Evolutionary conservation across 2,888 invertebrate genomes (phyloP).

Genomic region (Helobdella robusta): DNA sequence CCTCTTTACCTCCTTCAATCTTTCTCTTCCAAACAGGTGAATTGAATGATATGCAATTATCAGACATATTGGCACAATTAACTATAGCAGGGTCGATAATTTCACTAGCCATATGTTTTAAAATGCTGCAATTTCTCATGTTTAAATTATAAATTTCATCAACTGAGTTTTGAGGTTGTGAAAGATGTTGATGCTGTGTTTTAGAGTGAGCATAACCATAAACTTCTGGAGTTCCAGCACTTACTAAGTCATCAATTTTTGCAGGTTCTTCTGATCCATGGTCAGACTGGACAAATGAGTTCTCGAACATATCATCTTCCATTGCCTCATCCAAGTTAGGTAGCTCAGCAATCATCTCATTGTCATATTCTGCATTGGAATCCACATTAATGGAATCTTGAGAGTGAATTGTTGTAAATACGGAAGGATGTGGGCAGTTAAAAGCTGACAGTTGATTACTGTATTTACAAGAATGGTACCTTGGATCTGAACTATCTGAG

Average conservation of each 20-base stretch:
- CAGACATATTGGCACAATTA: too few relatives aligned
- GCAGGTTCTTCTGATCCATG: background rate
- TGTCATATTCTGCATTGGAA: slow-evolving; percentile 19
- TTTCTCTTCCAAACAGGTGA: slow-evolving; percentile 24
- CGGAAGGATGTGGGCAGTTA: background rate
- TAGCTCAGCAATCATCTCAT: slow-evolving; percentile 22
- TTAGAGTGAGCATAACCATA: background rate
- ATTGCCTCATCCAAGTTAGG: slow-evolving; percentile 13
- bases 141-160: background rate
- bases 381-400: background rate
- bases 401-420: too few relatives aligned
- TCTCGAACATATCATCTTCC: slow-evolving; percentile 22
- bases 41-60: slow-evolving; percentile 11
- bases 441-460: background rate
- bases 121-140: slow-evolving; percentile 10
- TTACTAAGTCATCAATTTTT: slow-evolving; percentile 4
- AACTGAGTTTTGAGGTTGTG: background rate
- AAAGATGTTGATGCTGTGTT: background rate
- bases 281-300: slow-evolving; percentile 5
- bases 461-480: background rate
- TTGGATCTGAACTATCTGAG: background rate
- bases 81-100: background rate
- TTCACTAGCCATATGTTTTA: background rate
- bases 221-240: background rate
- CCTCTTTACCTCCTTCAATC: background rate